Evolutionary conservation across 2,113 vertebrate genomes (phyloP).

Genomic region (Elephas maximus): DNA sequence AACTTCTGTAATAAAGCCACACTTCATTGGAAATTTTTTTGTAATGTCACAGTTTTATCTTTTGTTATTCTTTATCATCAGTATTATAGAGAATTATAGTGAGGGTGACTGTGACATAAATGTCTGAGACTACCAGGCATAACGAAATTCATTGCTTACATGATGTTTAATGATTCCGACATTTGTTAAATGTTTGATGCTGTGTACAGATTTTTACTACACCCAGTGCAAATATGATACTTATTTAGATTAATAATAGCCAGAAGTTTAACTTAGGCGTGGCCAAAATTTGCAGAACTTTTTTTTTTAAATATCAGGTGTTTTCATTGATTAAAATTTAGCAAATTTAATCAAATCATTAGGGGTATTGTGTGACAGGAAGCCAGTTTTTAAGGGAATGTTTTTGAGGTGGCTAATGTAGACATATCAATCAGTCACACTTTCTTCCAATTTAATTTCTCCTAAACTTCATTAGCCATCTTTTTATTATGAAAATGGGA

Average conservation of each 20-base stretch:
- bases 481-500: background rate
- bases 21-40: slow-evolving; percentile 70
- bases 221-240: background rate
- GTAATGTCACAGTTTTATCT: slow-evolving; percentile 69
- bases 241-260: background rate
- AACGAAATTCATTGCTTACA: slow-evolving; percentile 47
- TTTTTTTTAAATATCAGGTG: background rate
- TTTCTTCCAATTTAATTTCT: background rate
- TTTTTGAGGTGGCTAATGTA: background rate
- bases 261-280: background rate
- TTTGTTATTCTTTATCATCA: slow-evolving; percentile 81
- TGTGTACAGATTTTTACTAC: background rate
- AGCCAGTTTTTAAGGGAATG: background rate
- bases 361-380: background rate
- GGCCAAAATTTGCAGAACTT: background rate
- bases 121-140: background rate
- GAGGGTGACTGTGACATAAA: slow-evolving; percentile 66
- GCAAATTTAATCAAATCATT: background rate
- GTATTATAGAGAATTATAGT: slow-evolving; percentile 21
- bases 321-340: background rate
- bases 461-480: background rate
- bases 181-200: slow-evolving; percentile 54
- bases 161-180: slow-evolving; percentile 55
- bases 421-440: background rate
- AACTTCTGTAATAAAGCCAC: slow-evolving; percentile 76